Base-by-base conservation (phyloP, 1,140 invertebrate genomes). In the Pentalonia nigronervosa region DNA sequence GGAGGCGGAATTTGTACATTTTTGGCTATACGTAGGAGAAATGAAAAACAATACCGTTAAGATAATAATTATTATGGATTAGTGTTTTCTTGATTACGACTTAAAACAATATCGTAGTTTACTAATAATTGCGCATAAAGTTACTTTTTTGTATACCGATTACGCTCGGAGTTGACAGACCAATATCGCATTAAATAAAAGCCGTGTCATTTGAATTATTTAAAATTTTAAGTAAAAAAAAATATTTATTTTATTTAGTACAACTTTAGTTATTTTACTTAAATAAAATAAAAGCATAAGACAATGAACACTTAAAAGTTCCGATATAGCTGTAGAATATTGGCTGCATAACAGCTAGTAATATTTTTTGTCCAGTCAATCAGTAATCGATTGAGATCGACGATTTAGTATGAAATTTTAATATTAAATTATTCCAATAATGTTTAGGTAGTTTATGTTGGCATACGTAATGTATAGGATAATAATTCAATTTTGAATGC, bases 1-100 rank as follows among this genome's bases (percentile, higher is more conserved):
- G 98, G 8, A 99, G 95, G 36, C 97, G 96, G 95, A 99, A 99
- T 36, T 95, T 96, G 94, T 97, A 99, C 94, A 97, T 96, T 95
- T 97, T 97, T 86, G 95, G 95, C 96, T 97, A 94, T 90, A 76
- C 0, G 30, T 6, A n/a, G n/a, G 60, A 20, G 1, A 0, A 76
- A 76, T 17, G 2, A n/a, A 76, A n/a, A 34, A n/a, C 60, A 76
- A 76, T 17, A 76, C 14, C 30, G 14, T 76, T 76, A 76, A 0
- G 1, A 17, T n/a, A 17, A 76, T 76, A n/a, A n/a, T 53, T 23
- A 21, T n/a, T n/a, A 30, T 76, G n/a, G 14, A 76, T n/a, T 30
- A n/a, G 9, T 0, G 9, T 60, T 30, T 4, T 67, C 25, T 25
- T 67, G 30, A 14, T 67, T 30, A 0, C 14, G 11, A 30, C 14